Evolutionary conservation across 1,140 invertebrate species (phyloP).

Genomic region (Hirudo medicinalis): DNA sequence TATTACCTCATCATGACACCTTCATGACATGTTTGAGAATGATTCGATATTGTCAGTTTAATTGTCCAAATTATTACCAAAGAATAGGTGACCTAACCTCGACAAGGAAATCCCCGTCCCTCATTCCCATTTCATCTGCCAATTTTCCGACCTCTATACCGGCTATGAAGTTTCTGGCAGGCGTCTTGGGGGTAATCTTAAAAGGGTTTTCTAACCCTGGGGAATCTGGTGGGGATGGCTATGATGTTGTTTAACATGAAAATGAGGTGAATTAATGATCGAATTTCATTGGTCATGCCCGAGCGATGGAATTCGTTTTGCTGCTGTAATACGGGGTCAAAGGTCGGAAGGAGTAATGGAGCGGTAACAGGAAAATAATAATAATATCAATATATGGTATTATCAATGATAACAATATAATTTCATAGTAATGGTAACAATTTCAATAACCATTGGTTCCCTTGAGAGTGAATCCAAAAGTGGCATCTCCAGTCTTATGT

Average conservation of each 20-base stretch:
- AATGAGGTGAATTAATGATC: neutral
- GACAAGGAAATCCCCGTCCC: neutral
- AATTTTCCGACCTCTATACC: neutral
- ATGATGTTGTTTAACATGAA: neutral
- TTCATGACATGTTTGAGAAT: neutral
- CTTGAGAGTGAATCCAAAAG: too few species aligned
- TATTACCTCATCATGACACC: too few species aligned
- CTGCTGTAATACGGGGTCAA: too few species aligned
- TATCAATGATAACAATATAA: too few species aligned
- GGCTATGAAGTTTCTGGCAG: neutral
- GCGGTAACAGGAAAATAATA: too few species aligned
- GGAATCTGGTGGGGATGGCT: neutral
- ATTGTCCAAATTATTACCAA: neutral
- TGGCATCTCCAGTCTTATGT: too few species aligned
- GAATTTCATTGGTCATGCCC: neutral
- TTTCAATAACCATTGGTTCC: too few species aligned
- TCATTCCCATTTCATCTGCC: neutral
- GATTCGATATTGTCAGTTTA: neutral
- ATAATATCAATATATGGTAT: too few species aligned
- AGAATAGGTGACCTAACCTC: neutral
- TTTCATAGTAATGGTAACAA: too few species aligned
- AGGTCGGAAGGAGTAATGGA: too few species aligned
- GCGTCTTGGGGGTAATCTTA: neutral
- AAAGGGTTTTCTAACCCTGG: neutral
- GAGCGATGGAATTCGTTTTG: neutral